A percentile compares a stretch with the other conserved stretches of the same genome.
phyloP scores from a whole-genome alignment of 2,113 vertebrate genomes.

The Prionailurus viverrinus region DNA sequence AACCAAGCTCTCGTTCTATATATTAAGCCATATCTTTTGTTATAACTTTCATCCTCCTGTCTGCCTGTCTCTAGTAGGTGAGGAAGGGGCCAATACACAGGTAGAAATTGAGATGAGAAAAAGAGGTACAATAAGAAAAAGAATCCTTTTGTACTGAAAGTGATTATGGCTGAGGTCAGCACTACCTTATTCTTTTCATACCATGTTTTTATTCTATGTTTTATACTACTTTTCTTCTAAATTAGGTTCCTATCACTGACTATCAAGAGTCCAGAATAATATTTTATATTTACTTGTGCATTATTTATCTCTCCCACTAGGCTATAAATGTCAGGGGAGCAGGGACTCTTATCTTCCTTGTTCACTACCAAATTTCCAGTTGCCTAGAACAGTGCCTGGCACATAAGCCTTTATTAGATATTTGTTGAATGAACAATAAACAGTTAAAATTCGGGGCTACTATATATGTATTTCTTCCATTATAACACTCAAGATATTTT shows the following conservation, averaged over 20 bases:
- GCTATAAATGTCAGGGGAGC: background rate
- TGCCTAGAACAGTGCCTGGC: background rate
- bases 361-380: background rate
- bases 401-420: background rate
- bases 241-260: background rate
- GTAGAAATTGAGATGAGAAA: background rate
- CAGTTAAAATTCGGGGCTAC: background rate
- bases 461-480: background rate
- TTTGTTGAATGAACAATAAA: conserved; percentile 44
- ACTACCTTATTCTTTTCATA: background rate
- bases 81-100: background rate
- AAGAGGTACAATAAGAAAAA: background rate
- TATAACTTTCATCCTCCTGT: background rate
- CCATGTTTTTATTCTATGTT: background rate
- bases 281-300: background rate
- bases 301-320: background rate
- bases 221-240: background rate
- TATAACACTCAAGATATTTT: background rate
- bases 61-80: background rate
- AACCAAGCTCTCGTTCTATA: background rate
- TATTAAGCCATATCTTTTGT: background rate
- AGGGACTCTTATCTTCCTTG: background rate
- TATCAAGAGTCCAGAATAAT: background rate
- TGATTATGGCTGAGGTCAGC: background rate
- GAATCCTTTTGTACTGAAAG: background rate